Percentiles rank a stretch among this genome's conserved stretches.
Evolutionary conservation across 2,888 invertebrate genomes (phyloP).

Genomic region (Hylaea fasciaria): DNA sequence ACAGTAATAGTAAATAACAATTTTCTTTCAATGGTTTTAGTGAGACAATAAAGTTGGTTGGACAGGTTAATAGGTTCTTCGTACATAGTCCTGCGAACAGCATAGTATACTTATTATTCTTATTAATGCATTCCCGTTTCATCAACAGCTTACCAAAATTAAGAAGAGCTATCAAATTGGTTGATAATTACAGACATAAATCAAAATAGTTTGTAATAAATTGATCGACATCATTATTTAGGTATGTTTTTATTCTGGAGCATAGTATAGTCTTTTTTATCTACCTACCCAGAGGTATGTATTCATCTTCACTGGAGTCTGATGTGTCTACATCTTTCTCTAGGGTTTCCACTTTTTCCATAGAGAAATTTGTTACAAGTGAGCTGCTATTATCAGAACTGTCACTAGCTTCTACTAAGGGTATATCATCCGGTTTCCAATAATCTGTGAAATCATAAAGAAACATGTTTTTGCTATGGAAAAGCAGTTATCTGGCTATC

Average conservation of each 20-base stretch:
- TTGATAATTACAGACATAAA: not conserved
- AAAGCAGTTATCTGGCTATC: too few species aligned
- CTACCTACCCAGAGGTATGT: constrained; percentile 72
- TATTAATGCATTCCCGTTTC: too few species aligned
- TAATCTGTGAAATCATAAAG: constrained; percentile 59
- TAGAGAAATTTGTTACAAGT: constrained; percentile 72
- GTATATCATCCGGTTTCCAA: constrained; percentile 77
- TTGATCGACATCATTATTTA: not conserved
- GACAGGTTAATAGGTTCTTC: too few species aligned
- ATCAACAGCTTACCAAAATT: too few species aligned
- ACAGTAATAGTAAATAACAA: too few species aligned
- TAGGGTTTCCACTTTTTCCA: constrained; percentile 70
- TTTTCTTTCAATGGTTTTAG: too few species aligned
- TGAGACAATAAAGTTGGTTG: too few species aligned
- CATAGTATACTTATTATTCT: too few species aligned
- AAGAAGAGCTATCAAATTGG: too few species aligned
- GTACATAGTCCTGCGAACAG: too few species aligned
- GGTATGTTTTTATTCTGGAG: not conserved
- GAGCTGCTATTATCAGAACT: constrained; percentile 80
- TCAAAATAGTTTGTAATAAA: constrained; percentile 2
- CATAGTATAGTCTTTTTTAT: constrained; percentile 3
- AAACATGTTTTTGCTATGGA: too few species aligned
- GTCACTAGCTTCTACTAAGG: constrained; percentile 75
- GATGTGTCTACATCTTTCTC: constrained; percentile 72
- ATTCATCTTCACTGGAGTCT: constrained; percentile 81